These are phyloP conservation scores for Siphlonurus alternatus DNA, from an alignment of 2,888 invertebrate species.

Conservation along the genomic window DNA sequence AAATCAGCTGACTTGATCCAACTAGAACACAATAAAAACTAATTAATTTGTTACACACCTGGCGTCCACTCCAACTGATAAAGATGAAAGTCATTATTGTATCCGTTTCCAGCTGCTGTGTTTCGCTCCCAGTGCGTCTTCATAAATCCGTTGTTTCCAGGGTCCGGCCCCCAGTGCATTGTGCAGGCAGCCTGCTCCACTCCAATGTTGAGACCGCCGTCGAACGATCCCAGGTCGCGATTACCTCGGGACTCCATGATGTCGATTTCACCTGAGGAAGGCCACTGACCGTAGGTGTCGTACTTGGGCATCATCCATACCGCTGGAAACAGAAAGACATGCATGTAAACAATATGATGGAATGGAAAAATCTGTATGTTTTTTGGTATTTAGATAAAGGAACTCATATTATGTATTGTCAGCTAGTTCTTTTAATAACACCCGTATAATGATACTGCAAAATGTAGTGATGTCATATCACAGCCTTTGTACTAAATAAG, in stretches of 20 bases:
- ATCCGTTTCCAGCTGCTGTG: slow-evolving; percentile 18
- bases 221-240: slow-evolving; percentile 22
- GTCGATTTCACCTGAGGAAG: slow-evolving; percentile 55
- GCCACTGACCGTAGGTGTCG: slow-evolving; percentile 47
- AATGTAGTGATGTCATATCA: too few relatives aligned
- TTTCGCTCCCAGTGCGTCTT: slow-evolving; percentile 30
- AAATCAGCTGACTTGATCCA: too few relatives aligned
- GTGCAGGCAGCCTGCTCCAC: slow-evolving; percentile 40
- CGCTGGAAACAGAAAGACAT: slow-evolving; percentile 27
- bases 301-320: slow-evolving; percentile 52
- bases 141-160: slow-evolving; percentile 32
- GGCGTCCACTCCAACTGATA: slow-evolving; percentile 51
- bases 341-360: not conserved
- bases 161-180: slow-evolving; percentile 48
- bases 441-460: too few relatives aligned
- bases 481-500: too few relatives aligned
- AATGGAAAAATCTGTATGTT: too few relatives aligned
- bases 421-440: too few relatives aligned
- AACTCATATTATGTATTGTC: too few relatives aligned
- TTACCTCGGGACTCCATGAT: slow-evolving; percentile 49
- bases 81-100: slow-evolving; percentile 38
- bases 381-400: too few relatives aligned
- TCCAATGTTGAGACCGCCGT: slow-evolving; percentile 32
- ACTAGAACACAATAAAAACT: slow-evolving; percentile 16
- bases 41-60: slow-evolving; percentile 23